Conservation (phyloP, 2,113 vertebrate genomes). For the Daboia siamensis region DNA sequence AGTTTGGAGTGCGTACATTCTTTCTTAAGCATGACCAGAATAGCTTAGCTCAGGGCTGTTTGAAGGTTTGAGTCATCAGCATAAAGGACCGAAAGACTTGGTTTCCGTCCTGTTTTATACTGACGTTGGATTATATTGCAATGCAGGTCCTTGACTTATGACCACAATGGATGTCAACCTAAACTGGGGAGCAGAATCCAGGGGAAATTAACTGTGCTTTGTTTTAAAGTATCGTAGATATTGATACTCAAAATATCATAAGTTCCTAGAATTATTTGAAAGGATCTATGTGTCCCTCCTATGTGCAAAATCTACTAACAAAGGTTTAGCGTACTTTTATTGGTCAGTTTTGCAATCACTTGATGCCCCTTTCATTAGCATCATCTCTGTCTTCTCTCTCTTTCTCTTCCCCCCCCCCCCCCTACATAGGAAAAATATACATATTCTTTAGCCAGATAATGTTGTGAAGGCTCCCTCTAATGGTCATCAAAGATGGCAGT, state of each 20-base stretch:
- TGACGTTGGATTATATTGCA: neutral
- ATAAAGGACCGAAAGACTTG: too few relatives aligned
- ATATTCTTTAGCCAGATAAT: neutral
- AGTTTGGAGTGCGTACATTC: too few relatives aligned
- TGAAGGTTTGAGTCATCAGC: neutral
- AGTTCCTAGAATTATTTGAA: neutral
- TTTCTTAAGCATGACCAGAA: too few relatives aligned
- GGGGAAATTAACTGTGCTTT: neutral
- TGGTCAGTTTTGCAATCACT: neutral
- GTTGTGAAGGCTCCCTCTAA: neutral
- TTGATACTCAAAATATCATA: neutral
- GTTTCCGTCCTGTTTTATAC: neutral
- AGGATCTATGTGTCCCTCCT: neutral
- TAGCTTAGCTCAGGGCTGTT: neutral
- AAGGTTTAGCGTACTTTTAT: neutral
- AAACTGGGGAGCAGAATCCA: neutral
- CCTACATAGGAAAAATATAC: neutral
- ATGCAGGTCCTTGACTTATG: too few relatives aligned
- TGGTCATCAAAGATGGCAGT: neutral
- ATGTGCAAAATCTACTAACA: neutral
- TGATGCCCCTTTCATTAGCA: too few relatives aligned
- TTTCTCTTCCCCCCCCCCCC: too few relatives aligned
- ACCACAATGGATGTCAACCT: neutral
- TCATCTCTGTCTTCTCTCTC: too few relatives aligned
- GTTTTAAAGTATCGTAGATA: neutral